phyloP scores from a whole-genome alignment of 2,113 vertebrate genomes.

The Corythoichthys haematopterus region DNA sequence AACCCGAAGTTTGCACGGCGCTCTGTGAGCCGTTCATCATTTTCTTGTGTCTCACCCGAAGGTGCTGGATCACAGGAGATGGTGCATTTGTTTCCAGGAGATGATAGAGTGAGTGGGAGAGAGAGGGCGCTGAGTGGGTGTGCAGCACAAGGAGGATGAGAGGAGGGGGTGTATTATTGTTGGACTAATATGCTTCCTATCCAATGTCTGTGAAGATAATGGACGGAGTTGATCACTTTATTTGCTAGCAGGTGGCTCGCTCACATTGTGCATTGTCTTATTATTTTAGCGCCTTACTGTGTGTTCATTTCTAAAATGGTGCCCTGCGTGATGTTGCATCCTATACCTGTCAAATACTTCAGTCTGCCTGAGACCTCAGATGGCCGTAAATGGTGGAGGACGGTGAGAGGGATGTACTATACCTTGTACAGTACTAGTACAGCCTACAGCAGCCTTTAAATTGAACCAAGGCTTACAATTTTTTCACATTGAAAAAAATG shows the following conservation, averaged over 20 bases:
- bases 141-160: conserved; percentile 33
- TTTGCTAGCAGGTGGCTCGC: conserved; percentile 5
- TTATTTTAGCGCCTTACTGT: background rate
- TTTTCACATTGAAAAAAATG: too few species aligned
- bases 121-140: conserved; percentile 43
- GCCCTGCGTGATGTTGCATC: background rate
- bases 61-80: conserved; percentile 29
- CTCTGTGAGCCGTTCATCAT: conserved; percentile 35
- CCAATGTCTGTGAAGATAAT: conserved; percentile 6
- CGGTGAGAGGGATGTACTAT: background rate
- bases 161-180: conserved; percentile 47
- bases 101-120: conserved; percentile 26
- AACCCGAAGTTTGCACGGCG: conserved; percentile 19
- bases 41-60: conserved; percentile 43
- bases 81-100: conserved; percentile 43
- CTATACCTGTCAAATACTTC: background rate
- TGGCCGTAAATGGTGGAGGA: background rate
- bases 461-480: background rate
- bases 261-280: background rate
- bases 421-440: background rate
- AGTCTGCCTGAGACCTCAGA: background rate
- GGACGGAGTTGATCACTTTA: conserved; percentile 10
- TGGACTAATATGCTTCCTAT: background rate
- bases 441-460: background rate
- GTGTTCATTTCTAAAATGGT: background rate